A percentile compares a stretch with the other conserved stretches of the same genome.
These are phyloP conservation scores for Chamaetylas fuelleborni DNA, from an alignment of 2,113 vertebrate genomes.

Conservation along the genomic window DNA sequence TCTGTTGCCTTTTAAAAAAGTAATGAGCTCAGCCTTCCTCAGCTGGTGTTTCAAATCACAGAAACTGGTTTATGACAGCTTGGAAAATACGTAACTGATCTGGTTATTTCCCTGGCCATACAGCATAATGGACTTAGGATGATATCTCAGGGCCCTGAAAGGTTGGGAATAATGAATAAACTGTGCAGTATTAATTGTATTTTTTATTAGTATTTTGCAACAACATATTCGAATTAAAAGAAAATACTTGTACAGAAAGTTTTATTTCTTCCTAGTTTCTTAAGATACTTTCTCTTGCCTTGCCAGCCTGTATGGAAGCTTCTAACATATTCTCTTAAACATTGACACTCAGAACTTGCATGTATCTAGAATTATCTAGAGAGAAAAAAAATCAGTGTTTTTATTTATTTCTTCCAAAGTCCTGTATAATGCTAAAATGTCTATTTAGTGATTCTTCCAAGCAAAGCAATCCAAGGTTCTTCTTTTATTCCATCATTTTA, in stretches of 20 bases:
- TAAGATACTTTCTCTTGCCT: not conserved
- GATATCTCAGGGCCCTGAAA: not conserved
- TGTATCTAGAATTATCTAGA: not conserved
- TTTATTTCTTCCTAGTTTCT: not conserved
- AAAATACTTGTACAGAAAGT: not conserved
- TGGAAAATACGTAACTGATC: not conserved
- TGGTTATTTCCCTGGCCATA: not conserved
- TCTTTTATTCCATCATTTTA: not conserved
- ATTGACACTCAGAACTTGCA: not conserved
- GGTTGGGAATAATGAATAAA: not conserved
- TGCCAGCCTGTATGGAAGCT: not conserved
- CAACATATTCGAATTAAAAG: not conserved
- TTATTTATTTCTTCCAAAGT: not conserved
- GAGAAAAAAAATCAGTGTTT: not conserved
- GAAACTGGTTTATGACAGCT: not conserved
- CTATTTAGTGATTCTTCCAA: not conserved
- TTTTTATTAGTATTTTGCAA: not conserved
- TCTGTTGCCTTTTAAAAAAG: not conserved
- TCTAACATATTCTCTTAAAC: not conserved
- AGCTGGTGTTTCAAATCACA: not conserved
- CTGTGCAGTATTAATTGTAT: not conserved
- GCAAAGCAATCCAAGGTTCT: not conserved
- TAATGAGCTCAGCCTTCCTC: not conserved
- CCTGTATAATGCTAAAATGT: not conserved
- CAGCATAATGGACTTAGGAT: not conserved